Evolutionary conservation across 53 echinoderm and acorn worm species (phyloP), one percentile per base, ranked within the genome.

Genomic region (Luidia sarsii): DNA sequence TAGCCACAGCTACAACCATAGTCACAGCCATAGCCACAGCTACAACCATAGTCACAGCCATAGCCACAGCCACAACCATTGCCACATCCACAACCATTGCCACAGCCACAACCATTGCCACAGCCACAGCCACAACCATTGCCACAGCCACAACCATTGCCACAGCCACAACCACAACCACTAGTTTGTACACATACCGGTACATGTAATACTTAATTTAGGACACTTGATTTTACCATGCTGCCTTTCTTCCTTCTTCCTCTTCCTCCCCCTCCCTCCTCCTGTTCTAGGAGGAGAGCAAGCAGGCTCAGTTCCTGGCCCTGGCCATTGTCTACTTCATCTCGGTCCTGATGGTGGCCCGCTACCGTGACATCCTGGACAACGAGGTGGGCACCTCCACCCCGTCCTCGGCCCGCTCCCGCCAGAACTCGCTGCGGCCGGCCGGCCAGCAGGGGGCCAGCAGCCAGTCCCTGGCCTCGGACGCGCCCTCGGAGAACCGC

Each of bases 201-300:
- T n/a, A n/a, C n/a, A n/a, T n/a, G n/a, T n/a, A n/a, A n/a, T n/a
- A n/a, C 37, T 20, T 52, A 67, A 46, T n/a, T n/a, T n/a, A n/a
- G n/a, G n/a, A n/a, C n/a, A n/a, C n/a, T n/a, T 46, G 46, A 46
- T 46, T 46, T 46, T 15, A 10, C 16, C 46, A 41, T 57, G 62
- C 50, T 15, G 23, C 53, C 62, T 50, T 64, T 3, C 80, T 60
- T 41, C 67, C 45, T 24, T 24, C 15, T 57, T 57, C 18, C 3
- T 3, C 31, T 4, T 57, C 5, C 24, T n/a, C n/a, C n/a, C n/a
- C n/a, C n/a, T n/a, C n/a, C n/a, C n/a, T n/a, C n/a, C n/a, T n/a
- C n/a, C n/a, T n/a, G n/a, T n/a, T n/a, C 30, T 68, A 99, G 99
- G 99, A 99, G 91, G 99, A 99, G 87, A 99, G 99, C 72, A 99